Percentiles rank a stretch among this genome's conserved stretches.
These are phyloP conservation scores for Eupsilia transversa DNA, from an alignment of 2,888 invertebrate species.

Conservation along the genomic window DNA sequence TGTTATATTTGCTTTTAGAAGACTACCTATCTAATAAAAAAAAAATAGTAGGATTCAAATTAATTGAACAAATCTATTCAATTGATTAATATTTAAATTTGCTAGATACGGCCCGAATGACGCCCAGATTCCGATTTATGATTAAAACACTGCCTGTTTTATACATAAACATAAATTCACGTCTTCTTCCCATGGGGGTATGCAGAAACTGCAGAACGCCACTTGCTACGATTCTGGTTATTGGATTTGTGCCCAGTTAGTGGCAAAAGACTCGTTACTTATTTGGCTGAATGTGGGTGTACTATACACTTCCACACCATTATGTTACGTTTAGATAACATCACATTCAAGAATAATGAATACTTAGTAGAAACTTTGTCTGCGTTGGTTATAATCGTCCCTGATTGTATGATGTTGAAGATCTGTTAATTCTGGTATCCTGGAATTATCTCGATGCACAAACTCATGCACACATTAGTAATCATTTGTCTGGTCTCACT, in stretches of 20 bases:
- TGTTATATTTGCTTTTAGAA: no score
- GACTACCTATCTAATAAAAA: no score
- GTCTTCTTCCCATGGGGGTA: not conserved
- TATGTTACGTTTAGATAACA: no score
- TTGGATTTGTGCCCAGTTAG: not conserved
- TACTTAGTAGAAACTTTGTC: not conserved
- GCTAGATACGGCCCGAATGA: no score
- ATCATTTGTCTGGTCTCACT: conserved; percentile 7
- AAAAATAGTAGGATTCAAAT: no score
- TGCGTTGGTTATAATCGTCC: not conserved
- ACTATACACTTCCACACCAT: not conserved
- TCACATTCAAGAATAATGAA: no score
- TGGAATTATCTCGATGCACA: conserved; percentile 1
- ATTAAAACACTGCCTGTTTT: not conserved
- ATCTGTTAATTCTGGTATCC: conserved; percentile 9
- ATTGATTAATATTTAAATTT: no score
- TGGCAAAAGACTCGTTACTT: not conserved
- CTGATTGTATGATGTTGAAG: not conserved
- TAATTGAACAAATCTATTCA: no score
- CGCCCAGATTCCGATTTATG: no score
- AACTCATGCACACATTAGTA: conserved; percentile 16
- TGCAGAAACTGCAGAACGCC: not conserved
- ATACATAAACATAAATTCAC: not conserved
- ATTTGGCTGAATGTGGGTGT: not conserved
- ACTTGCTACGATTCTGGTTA: not conserved